These are phyloP conservation scores for Camponotus floridanus DNA, from an alignment of 1,140 invertebrate species.

Conservation along the genomic window DNA sequence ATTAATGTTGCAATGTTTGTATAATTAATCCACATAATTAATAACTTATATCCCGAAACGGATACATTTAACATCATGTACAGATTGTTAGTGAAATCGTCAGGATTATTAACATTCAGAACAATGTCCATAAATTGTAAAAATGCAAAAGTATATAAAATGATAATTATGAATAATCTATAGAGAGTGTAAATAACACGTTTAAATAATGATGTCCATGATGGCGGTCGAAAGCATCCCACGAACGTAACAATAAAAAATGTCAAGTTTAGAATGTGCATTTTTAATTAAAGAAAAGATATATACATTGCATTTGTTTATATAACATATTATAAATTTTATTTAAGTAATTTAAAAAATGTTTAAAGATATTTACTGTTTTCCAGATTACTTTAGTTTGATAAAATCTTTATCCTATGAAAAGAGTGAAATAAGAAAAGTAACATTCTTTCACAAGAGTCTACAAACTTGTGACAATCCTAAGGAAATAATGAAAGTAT, in stretches of 20 bases:
- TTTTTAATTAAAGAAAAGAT: conserved; percentile 16
- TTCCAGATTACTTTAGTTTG: not conserved
- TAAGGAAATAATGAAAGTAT: not conserved
- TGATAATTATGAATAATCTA: not conserved
- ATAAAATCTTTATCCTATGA: not conserved
- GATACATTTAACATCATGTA: conserved; percentile 63
- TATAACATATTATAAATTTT: not conserved
- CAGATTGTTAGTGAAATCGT: conserved; percentile 68
- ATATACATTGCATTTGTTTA: not conserved
- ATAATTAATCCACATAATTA: conserved; percentile 45
- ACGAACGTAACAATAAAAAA: conserved; percentile 6
- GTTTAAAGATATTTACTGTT: not conserved
- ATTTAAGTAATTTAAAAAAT: not conserved
- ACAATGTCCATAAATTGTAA: conserved; percentile 33
- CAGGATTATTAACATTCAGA: conserved; percentile 41
- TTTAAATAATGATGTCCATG: conserved; percentile 34
- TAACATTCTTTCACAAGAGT: not conserved
- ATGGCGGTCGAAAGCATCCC: conserved; percentile 38
- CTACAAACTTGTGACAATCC: not conserved
- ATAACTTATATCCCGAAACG: conserved; percentile 53
- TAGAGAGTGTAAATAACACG: conserved; percentile 21
- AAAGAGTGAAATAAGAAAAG: not conserved
- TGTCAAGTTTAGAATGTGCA: conserved; percentile 28
- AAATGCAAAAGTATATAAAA: conserved; percentile 9
- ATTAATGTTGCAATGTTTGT: conserved; percentile 47